A percentile compares a stretch with the other conserved stretches of the same genome.
Conservation (phyloP, 2,113 vertebrate genomes). For the Salvelinus namaycush region DNA sequence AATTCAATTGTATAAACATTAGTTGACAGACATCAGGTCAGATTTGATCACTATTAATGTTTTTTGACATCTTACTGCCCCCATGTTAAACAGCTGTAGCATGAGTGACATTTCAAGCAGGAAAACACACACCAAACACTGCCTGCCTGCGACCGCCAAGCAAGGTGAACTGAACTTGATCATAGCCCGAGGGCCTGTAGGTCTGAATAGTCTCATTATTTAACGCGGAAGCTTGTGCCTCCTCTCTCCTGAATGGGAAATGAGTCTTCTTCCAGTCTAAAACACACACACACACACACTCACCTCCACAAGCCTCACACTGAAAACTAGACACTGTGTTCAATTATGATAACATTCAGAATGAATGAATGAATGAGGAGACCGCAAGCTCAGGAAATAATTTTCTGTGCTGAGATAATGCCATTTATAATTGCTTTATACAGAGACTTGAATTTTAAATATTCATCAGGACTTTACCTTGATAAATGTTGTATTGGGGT, state of each 20-base stretch:
- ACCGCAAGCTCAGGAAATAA: background rate
- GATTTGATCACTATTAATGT: background rate
- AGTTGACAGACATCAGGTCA: background rate
- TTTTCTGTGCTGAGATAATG: background rate
- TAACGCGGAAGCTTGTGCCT: slow-evolving; percentile 13
- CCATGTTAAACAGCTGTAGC: background rate
- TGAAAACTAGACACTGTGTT: background rate
- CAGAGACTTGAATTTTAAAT: slow-evolving; percentile 14
- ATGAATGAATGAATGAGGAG: background rate
- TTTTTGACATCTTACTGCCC: background rate
- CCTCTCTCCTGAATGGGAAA: slow-evolving; percentile 6
- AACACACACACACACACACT: too few relatives aligned
- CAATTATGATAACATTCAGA: background rate
- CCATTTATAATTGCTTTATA: slow-evolving; percentile 13
- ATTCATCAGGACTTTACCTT: slow-evolving; percentile 2
- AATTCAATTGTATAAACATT: background rate
- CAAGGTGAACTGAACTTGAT: background rate
- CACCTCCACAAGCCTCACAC: background rate
- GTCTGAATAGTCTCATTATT: slow-evolving; percentile 34
- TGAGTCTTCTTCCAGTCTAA: slow-evolving; percentile 5
- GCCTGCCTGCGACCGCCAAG: slow-evolving; percentile 10
- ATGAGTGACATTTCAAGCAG: slow-evolving; percentile 2
- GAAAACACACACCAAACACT: slow-evolving; percentile 7
- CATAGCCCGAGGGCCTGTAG: slow-evolving; percentile 23
- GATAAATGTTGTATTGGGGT: background rate